Conservation (phyloP, 2,113 vertebrate species). For the Bothrops jararaca region DNA sequence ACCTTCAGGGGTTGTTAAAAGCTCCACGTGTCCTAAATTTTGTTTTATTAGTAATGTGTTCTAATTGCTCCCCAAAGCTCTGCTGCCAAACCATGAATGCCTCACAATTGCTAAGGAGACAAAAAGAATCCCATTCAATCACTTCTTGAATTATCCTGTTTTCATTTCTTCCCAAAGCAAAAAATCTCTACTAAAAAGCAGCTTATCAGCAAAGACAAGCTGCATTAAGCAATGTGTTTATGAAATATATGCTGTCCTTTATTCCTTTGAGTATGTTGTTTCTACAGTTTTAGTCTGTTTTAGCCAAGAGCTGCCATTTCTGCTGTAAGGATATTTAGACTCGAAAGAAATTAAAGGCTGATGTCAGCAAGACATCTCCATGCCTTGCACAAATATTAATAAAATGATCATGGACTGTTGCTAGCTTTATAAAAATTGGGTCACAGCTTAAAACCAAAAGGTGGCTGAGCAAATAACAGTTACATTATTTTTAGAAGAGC, state of each 20-base stretch:
- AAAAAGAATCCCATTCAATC: conserved; percentile 35
- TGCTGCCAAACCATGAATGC: neutral
- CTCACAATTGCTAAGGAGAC: conserved; percentile 13
- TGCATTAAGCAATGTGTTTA: conserved; percentile 49
- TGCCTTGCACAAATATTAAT: conserved; percentile 33
- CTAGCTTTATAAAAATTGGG: conserved; percentile 49
- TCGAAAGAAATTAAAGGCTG: conserved; percentile 40
- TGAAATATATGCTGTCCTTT: conserved; percentile 36
- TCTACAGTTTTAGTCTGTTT: conserved; percentile 11
- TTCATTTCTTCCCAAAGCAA: conserved; percentile 20
- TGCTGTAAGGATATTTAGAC: neutral
- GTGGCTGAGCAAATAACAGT: conserved; percentile 30
- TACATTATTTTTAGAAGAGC: neutral
- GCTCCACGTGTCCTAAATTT: conserved; percentile 23
- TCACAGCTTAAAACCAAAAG: conserved; percentile 45
- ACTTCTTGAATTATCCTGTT: conserved; percentile 35
- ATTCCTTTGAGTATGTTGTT: conserved; percentile 19
- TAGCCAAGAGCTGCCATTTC: conserved; percentile 26
- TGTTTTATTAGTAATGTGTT: conserved; percentile 23
- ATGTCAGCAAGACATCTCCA: conserved; percentile 35
- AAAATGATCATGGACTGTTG: conserved; percentile 36
- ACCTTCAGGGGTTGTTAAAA: conserved; percentile 41
- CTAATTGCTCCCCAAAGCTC: conserved; percentile 35
- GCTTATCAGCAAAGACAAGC: conserved; percentile 38
- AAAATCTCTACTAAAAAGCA: conserved; percentile 50